These are phyloP conservation scores for Dromius quadrimaculatus DNA, from an alignment of 2,888 invertebrate species.

Conservation along the genomic window DNA sequence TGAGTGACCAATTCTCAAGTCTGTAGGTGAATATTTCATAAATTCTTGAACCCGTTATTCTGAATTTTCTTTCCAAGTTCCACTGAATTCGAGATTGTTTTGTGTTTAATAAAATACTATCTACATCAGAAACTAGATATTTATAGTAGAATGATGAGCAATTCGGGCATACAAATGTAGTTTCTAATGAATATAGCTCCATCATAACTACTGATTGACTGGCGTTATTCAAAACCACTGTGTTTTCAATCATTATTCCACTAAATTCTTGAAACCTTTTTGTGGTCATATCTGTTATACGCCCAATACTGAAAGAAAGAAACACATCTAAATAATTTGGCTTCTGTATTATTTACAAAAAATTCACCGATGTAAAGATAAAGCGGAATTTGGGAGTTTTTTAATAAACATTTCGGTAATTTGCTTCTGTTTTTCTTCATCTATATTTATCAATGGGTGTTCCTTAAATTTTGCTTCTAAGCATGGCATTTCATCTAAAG, in stretches of 20 bases:
- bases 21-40: constrained; percentile 26
- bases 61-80: neutral
- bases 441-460: neutral
- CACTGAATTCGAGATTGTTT: neutral
- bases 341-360: constrained; percentile 7
- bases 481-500: constrained; percentile 8
- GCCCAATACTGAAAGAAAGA: constrained; percentile 10
- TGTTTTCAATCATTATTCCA: too few relatives aligned
- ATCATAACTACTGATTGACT: constrained; percentile 17
- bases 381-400: constrained; percentile 18
- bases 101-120: constrained; percentile 1
- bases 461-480: neutral
- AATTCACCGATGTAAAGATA: constrained; percentile 9
- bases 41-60: constrained; percentile 18
- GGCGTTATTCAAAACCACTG: constrained; percentile 18
- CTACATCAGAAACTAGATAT: neutral
- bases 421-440: constrained; percentile 2
- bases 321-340: neutral
- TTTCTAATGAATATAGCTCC: constrained; percentile 6
- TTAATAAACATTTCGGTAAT: constrained; percentile 10
- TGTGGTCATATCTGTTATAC: neutral
- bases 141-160: neutral
- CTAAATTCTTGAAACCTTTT: neutral
- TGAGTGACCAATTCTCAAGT: constrained; percentile 8
- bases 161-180: neutral